Percentiles rank a stretch among this genome's conserved stretches.
Evolutionary conservation across 1,140 invertebrate species (phyloP).

Genomic region (Macrobrachium nipponense): DNA sequence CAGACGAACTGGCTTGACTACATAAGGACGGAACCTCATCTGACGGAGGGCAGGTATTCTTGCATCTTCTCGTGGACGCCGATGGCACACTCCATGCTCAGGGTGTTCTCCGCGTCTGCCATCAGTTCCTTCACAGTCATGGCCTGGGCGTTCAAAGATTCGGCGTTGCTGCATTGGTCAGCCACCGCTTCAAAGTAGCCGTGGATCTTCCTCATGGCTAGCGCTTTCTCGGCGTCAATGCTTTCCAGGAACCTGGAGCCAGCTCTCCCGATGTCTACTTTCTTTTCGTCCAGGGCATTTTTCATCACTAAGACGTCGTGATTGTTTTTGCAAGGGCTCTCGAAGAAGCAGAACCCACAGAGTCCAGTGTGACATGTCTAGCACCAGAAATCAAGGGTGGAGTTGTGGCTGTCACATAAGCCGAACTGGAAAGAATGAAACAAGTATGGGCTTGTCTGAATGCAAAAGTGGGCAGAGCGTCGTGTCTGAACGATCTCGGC

Average conservation of each 20-base stretch:
- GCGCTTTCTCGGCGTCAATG: neutral
- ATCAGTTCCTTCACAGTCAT: neutral
- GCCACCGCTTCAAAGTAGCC: neutral
- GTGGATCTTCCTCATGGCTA: neutral
- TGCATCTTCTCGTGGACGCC: neutral
- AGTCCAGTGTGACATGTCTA: neutral
- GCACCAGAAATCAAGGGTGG: conserved; percentile 10
- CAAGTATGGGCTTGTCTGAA: no score
- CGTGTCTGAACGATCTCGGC: no score
- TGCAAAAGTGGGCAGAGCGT: no score
- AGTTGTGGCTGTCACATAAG: neutral
- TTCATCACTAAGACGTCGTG: neutral
- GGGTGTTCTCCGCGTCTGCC: conserved; percentile 1
- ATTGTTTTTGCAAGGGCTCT: neutral
- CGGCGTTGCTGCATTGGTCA: neutral
- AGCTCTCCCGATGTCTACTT: no score
- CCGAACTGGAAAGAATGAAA: neutral
- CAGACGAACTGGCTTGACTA: no score
- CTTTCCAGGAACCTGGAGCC: neutral
- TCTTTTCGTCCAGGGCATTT: neutral
- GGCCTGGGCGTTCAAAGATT: neutral
- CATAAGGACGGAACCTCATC: no score
- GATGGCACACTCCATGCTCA: neutral
- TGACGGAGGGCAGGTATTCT: neutral
- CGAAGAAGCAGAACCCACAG: conserved; percentile 1